Evolutionary conservation across 2,113 vertebrate genomes (phyloP), one percentile per base, ranked within the genome.

Genomic region (Blennius ocellaris): DNA sequence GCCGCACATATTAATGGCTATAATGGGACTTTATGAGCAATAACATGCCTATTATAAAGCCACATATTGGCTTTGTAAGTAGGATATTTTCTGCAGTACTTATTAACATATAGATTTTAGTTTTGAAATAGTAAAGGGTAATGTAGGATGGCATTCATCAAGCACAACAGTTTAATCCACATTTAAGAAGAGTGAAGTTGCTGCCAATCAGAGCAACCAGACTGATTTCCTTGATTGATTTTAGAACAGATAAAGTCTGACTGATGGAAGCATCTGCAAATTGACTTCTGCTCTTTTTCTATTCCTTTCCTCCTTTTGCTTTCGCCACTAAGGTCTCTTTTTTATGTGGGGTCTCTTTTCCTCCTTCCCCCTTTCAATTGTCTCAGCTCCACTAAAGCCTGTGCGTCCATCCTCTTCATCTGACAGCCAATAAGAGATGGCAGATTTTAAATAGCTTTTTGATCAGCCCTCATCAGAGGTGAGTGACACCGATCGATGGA

Each of bases 401-500:
- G 54, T 43, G 21, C 21, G 21, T 11, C 41, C 54, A 56, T 39
- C n/a, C 8, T 57, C 59, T 50, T 65, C 40, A 80, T 60, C 36
- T 7, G 72, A 72, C 62, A 68, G 80, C 73, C 78, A 86, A 80
- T 76, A 56, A 38, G 49, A 80, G 63, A 49, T 52, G 80, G 63
- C 78, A 73, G 78, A 66, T 82, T 84, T 85, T 80, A 84, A 86
- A 90, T 81, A 38, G 76, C 41, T 43, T 84, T 90, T 76, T 89
- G 86, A 91, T 87, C 84, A 58, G 83, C 55, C 15, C 64, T 77
- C 79, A 81, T 77, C 74, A 74, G 79, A 76, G 64, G 71, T 72
- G 81, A 91, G 81, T 73, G 84, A 81, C 72, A 80, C 58, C 37
- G 81, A 90, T 89, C 82, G 37, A 91, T 90, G 67, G 78, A 50